A percentile compares a stretch with the other conserved stretches of the same genome.
Evolutionary conservation across 2,797 vertebrate species (phyloP).

Genomic region (Lates japonicus): DNA sequence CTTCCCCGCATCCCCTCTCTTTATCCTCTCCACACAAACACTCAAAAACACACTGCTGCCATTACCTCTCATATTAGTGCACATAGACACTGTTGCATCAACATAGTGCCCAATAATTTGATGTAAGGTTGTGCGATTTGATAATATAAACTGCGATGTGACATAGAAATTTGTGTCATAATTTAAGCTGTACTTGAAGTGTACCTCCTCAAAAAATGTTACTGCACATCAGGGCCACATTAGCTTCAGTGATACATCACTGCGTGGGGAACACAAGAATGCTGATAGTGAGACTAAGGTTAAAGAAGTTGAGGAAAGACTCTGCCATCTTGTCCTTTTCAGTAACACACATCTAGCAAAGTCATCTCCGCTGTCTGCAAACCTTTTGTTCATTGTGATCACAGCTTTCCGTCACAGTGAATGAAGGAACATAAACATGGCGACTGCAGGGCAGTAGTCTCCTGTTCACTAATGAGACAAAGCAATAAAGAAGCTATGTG

Average conservation of each 20-base stretch:
- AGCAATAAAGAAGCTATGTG: not conserved
- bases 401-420: not conserved
- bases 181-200: not conserved
- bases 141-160: not conserved
- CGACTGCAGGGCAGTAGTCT: not conserved
- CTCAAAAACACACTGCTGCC: constrained; percentile 9
- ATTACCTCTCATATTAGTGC: constrained; percentile 5
- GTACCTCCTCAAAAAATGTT: not conserved
- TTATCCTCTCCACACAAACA: not conserved
- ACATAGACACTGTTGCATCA: constrained; percentile 22
- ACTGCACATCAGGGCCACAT: too few relatives aligned
- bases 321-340: too few relatives aligned
- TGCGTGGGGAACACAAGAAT: too few relatives aligned
- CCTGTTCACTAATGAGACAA: not conserved
- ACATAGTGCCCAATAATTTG: not conserved
- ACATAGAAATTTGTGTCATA: not conserved
- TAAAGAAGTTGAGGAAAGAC: too few relatives aligned
- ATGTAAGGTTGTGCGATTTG: constrained; percentile 12
- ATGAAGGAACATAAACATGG: not conserved
- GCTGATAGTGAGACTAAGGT: too few relatives aligned
- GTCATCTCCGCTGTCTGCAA: not conserved
- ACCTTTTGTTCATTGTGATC: not conserved
- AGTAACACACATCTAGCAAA: too few relatives aligned
- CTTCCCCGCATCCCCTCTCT: constrained; percentile 38
- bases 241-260: too few relatives aligned